Conservation (phyloP, 2,888 invertebrate genomes). For the Scaptomyza cyrtandrae region DNA sequence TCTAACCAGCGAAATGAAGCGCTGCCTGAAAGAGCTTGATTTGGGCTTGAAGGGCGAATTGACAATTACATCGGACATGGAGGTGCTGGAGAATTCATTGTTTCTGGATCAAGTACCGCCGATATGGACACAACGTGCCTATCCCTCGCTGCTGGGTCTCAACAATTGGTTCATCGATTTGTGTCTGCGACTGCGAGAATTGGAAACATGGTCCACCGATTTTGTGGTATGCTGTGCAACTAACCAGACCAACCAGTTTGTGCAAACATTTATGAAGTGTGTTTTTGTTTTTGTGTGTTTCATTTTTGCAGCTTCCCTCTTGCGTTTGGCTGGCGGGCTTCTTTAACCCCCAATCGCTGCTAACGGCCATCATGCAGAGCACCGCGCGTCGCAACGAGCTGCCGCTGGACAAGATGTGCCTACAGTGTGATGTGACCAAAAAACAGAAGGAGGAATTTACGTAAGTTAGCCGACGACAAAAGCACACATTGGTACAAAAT, state of each 20-base stretch:
- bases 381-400: constrained; percentile 96
- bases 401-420: constrained; percentile 98
- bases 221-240: constrained; percentile 89
- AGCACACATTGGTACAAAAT: constrained; percentile 25
- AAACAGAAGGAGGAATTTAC: constrained; percentile 98
- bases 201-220: constrained; percentile 96
- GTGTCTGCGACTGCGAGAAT: constrained; percentile 92
- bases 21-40: constrained; percentile 95
- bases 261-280: constrained; percentile 16
- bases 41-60: constrained; percentile 97
- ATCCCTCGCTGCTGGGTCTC: constrained; percentile 94
- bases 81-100: constrained; percentile 95
- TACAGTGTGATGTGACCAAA: constrained; percentile 98
- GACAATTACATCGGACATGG: constrained; percentile 98
- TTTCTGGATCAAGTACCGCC: constrained; percentile 97
- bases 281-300: not conserved
- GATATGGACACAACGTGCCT: constrained; percentile 94
- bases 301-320: constrained; percentile 89
- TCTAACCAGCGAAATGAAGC: constrained; percentile 94
- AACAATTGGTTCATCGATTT: constrained; percentile 97
- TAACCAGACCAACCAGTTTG: constrained; percentile 45
- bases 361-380: constrained; percentile 99
- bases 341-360: constrained; percentile 97
- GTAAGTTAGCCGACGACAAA: constrained; percentile 85
- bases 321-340: constrained; percentile 99